A percentile compares a stretch with the other conserved stretches of the same genome.
Evolutionary conservation across 2,888 invertebrate genomes (phyloP).

Genomic region (Papilio protenor): DNA sequence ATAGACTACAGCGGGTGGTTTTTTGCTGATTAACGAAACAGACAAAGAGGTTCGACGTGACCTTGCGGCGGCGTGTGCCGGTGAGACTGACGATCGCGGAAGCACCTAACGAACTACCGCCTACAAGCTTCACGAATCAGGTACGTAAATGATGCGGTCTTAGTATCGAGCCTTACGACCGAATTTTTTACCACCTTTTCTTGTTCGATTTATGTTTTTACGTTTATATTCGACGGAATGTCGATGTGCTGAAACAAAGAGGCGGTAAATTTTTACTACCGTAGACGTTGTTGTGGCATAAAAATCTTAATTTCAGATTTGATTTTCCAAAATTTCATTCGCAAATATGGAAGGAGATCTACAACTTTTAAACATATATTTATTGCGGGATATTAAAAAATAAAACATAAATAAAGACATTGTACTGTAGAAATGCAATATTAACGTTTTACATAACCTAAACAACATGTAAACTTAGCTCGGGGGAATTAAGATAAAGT

Average conservation of each 20-base stretch:
- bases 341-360: not conserved
- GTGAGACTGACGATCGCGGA: constrained; percentile 58
- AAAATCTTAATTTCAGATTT: not conserved
- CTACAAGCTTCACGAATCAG: constrained; percentile 73
- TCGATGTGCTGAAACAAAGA: constrained; percentile 22
- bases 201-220: constrained; percentile 24
- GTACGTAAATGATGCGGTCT: constrained; percentile 48
- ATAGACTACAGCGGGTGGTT: constrained; percentile 41
- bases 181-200: constrained; percentile 34
- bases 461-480: not conserved
- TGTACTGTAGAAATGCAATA: not conserved
- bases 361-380: not conserved
- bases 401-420: not conserved
- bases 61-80: constrained; percentile 69
- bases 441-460: not conserved
- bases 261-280: constrained; percentile 11
- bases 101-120: constrained; percentile 72
- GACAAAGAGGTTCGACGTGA: constrained; percentile 80
- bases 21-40: constrained; percentile 60
- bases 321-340: not conserved
- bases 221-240: constrained; percentile 13
- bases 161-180: constrained; percentile 28
- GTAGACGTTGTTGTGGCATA: not conserved
- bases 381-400: not conserved
- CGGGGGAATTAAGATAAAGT: constrained; percentile 11